Evolutionary conservation across 2,888 invertebrate species (phyloP), one percentile per base, ranked within the genome.

Genomic region (Eristalis arbustorum): DNA sequence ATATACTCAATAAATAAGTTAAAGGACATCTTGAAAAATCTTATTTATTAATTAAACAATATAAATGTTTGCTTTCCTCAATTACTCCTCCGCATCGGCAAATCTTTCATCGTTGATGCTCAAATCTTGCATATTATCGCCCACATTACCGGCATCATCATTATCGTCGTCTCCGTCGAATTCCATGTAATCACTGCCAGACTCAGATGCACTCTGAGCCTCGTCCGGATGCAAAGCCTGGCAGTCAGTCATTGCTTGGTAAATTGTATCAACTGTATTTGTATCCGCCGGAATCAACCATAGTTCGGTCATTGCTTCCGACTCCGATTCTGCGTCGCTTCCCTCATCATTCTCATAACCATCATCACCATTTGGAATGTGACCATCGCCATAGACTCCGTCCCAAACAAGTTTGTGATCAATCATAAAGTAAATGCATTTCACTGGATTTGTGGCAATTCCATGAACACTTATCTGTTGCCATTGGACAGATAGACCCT

Each of bases 221-320:
- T 96, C 95, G 92, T 97, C 97, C 3, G 97, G 97, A 93, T 97
- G 96, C 82, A 97, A 93, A 18, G 95, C 94, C 92, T 97, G 97
- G 90, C 97, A 97, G 61, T 95, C 94, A 88, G 94, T 95, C 94
- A 97, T 95, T 8, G 96, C 95, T 90, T 95, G 94, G 91, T 96
- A 97, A 94, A 97, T 95, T 13, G 93, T 92, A 83, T 95, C 94
- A 88, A 97, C 94, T 73, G 93, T 93, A 78, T 93, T 93, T 69
- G 93, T 92, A 91, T 96, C 95, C 69, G 94, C 94, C 1, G 97
- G 97, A 23, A 96, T 94, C 89, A 97, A 94, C 92, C 96, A 94
- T 90, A 97, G 93, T 91, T 97, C 96, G 14, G 96, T 96, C 77
- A 95, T 94, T 37, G 90, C 90, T 72, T 94, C 94, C 76, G 94